Percentiles rank a stretch among this genome's conserved stretches.
These are phyloP conservation scores for Elgonia sp. DNA, from an alignment of 2,888 invertebrate species.

Conservation along the genomic window DNA sequence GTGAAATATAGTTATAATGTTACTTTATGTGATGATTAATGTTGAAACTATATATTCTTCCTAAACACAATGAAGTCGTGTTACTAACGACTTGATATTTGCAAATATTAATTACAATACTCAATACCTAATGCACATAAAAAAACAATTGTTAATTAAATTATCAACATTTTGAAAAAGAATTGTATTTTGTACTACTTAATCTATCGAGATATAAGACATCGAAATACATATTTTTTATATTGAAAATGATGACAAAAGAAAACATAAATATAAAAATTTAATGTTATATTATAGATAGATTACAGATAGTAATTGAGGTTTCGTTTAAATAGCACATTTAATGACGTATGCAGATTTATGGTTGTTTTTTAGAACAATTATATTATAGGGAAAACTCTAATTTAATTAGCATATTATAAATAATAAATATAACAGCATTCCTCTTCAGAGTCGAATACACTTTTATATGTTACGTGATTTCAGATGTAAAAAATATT, in stretches of 20 bases:
- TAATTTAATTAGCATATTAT: constrained; percentile 15
- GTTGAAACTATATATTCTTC: neutral
- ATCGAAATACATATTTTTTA: constrained; percentile 1
- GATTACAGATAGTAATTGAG: neutral
- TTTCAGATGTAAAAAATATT: constrained; percentile 31
- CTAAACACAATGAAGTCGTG: neutral
- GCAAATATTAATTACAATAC: constrained; percentile 29
- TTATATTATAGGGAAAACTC: neutral
- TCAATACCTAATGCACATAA: constrained; percentile 26
- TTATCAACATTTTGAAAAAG: constrained; percentile 4
- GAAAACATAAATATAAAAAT: constrained; percentile 2
- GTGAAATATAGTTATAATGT: neutral
- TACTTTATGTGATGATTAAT: neutral
- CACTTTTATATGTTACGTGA: constrained; percentile 27
- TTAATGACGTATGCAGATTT: neutral
- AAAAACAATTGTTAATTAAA: constrained; percentile 2
- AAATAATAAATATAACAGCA: constrained; percentile 25
- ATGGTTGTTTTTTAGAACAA: constrained; percentile 10
- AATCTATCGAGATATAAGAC: neutral
- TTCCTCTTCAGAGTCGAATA: constrained; percentile 40
- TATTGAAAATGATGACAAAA: neutral
- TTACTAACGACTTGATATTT: neutral
- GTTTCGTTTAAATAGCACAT: constrained; percentile 1
- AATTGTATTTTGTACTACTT: constrained; percentile 8
- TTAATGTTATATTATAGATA: neutral